Conservation (phyloP, 2,797 vertebrate genomes). For the Dicrostonyx torquatus region DNA sequence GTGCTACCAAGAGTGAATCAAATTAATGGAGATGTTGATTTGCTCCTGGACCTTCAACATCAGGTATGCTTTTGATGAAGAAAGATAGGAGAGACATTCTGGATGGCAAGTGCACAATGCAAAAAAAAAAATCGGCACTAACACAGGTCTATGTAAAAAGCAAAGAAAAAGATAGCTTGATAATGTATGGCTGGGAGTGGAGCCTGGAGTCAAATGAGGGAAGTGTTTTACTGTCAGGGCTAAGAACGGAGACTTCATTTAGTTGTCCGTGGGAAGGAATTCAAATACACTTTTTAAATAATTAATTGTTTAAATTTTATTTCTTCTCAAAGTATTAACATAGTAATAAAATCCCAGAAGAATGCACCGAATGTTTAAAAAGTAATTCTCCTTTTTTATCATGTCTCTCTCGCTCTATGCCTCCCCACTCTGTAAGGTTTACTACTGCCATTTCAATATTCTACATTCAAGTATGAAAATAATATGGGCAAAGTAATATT, state of each 20-base stretch:
- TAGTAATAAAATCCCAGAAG: conserved; percentile 42
- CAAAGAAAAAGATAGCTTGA: background rate
- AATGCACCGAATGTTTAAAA: conserved; percentile 40
- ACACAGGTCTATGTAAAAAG: background rate
- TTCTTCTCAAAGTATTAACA: conserved; percentile 27
- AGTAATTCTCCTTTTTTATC: background rate
- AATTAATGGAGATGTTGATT: conserved; percentile 45
- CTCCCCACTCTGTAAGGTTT: background rate
- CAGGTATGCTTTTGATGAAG: background rate
- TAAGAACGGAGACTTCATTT: conserved; percentile 23
- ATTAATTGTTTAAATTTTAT: background rate
- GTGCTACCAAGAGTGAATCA: background rate
- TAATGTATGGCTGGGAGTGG: background rate
- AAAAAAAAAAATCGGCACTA: background rate
- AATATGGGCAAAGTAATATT: background rate
- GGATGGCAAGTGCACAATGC: conserved; percentile 28
- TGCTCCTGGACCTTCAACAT: conserved; percentile 41
- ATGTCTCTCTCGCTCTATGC: background rate
- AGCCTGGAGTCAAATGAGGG: conserved; percentile 22
- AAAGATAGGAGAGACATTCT: conserved; percentile 36
- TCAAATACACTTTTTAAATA: background rate
- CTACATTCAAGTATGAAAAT: background rate
- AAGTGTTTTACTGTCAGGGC: background rate
- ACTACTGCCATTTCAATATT: background rate
- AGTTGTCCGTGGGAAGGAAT: background rate